Conservation (phyloP, 2,888 invertebrate species). For the Athripsodes cinereus region DNA sequence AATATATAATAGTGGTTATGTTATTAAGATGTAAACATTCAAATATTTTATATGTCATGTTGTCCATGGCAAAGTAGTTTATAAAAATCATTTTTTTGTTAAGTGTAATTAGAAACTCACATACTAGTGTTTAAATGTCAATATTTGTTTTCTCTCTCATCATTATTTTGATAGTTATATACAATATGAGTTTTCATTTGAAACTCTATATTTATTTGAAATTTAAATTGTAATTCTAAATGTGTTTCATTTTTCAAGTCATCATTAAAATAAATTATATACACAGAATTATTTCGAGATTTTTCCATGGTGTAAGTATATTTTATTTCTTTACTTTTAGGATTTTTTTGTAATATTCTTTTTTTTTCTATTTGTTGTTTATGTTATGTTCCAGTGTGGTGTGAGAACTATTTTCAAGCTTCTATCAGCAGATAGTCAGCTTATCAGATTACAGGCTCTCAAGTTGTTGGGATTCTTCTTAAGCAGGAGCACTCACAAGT, state of each 20-base stretch:
- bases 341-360: slow-evolving; percentile 4
- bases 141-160: no score
- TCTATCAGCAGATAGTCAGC: slow-evolving; percentile 90
- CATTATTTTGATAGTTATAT: no score
- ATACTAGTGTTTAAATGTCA: no score
- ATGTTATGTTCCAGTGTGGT: slow-evolving; percentile 56
- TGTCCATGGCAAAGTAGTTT: not conserved
- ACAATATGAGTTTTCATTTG: no score
- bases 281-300: no score
- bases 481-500: slow-evolving; percentile 97
- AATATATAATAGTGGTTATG: not conserved
- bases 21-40: not conserved
- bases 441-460: slow-evolving; percentile 91
- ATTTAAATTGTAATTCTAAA: no score
- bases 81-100: no score
- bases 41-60: not conserved
- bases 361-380: not conserved
- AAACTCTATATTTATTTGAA: no score
- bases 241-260: no score
- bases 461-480: slow-evolving; percentile 97
- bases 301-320: no score
- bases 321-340: not conserved
- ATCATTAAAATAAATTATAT: no score
- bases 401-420: slow-evolving; percentile 96
- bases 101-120: no score